Evolutionary conservation across 2,888 invertebrate species (phyloP).

Genomic region (Apamea monoglypha): DNA sequence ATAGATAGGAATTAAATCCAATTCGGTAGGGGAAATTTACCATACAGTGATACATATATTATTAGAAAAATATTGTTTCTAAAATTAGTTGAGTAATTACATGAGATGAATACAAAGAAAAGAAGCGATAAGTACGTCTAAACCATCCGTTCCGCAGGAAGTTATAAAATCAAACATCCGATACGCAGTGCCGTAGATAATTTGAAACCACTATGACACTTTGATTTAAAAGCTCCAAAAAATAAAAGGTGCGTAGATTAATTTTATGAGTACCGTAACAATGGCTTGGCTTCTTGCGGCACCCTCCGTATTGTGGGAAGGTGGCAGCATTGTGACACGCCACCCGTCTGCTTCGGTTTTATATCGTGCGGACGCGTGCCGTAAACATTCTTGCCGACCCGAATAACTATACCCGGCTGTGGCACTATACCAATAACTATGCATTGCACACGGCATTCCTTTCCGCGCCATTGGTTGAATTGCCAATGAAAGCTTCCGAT

Average conservation of each 20-base stretch:
- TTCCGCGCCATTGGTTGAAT: conserved; percentile 71
- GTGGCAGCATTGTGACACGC: conserved; percentile 65
- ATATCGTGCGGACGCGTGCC: conserved; percentile 65
- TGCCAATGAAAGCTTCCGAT: conserved; percentile 59
- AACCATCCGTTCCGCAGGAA: background rate
- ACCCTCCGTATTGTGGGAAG: conserved; percentile 56
- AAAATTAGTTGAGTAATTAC: background rate
- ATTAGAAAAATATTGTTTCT: background rate
- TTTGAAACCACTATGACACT: conserved; percentile 22
- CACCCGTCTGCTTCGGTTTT: conserved; percentile 67
- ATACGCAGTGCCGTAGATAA: background rate
- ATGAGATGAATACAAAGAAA: background rate
- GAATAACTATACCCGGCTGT: conserved; percentile 72
- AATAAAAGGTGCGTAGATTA: conserved; percentile 47
- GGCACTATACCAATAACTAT: conserved; percentile 73
- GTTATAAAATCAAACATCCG: conserved; percentile 9
- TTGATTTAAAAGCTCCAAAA: conserved; percentile 37
- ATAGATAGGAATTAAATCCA: background rate
- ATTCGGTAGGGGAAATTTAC: background rate
- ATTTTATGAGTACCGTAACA: conserved; percentile 53
- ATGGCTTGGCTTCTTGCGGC: conserved; percentile 36
- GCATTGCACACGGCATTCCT: conserved; percentile 73
- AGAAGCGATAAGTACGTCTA: background rate
- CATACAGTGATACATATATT: no score
- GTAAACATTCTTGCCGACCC: conserved; percentile 74